Conservation (phyloP, 2,113 vertebrate species). For the Sinocyclocheilus anshuiensis region DNA sequence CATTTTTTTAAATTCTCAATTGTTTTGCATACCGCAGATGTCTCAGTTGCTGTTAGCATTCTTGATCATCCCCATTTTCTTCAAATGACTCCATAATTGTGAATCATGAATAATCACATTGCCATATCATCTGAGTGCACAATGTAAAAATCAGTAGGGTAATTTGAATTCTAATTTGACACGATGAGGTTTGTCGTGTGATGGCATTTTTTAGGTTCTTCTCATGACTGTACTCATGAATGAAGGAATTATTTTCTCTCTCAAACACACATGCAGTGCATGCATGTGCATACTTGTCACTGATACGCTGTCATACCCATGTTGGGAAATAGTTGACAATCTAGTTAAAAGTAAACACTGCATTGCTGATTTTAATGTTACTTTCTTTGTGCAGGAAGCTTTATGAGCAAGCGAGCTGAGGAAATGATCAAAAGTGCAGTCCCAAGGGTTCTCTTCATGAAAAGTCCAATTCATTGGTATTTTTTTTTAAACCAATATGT, state of each 20-base stretch:
- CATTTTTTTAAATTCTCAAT: neutral
- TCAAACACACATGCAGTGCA: neutral
- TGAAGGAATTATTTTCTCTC: neutral
- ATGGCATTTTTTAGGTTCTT: neutral
- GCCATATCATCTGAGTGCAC: neutral
- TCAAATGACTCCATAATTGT: neutral
- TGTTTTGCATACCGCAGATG: constrained; percentile 1
- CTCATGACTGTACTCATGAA: neutral
- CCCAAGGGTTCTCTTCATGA: too few relatives aligned
- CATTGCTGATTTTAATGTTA: too few relatives aligned
- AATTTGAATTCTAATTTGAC: neutral
- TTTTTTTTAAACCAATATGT: neutral
- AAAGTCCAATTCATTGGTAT: neutral
- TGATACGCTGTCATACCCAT: neutral
- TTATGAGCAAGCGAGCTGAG: too few relatives aligned
- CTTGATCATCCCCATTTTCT: neutral
- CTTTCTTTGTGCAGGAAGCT: too few relatives aligned
- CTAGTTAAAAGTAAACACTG: neutral
- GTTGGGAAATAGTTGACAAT: neutral
- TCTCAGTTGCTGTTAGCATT: neutral
- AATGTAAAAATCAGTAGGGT: neutral
- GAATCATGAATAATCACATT: neutral
- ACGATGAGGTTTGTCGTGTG: neutral
- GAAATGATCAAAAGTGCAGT: neutral
- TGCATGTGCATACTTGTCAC: neutral